Evolutionary conservation across 2,888 invertebrate genomes (phyloP).

Genomic region (Hirtodrosophila alboralis): DNA sequence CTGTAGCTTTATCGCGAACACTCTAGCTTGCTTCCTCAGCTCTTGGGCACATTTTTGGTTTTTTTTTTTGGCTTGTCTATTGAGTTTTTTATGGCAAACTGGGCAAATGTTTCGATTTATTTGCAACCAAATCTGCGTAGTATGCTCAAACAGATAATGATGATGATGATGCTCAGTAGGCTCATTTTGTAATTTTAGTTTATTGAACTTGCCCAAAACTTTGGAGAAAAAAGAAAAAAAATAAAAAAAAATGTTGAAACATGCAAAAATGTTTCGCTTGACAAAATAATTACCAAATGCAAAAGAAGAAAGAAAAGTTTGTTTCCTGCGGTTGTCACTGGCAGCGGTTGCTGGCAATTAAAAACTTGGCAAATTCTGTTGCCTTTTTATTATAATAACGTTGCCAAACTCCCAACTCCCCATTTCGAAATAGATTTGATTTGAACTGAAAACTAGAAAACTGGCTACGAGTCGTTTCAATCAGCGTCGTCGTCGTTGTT

Average conservation of each 20-base stretch:
- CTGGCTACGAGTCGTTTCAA: constrained; percentile 44
- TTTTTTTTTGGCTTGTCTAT: constrained; percentile 48
- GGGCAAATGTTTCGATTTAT: constrained; percentile 68
- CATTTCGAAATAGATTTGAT: constrained; percentile 60
- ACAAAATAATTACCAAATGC: constrained; percentile 55
- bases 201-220: constrained; percentile 36
- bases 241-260: constrained; percentile 19
- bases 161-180: constrained; percentile 3
- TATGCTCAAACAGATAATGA: constrained; percentile 11
- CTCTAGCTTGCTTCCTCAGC: too few species aligned
- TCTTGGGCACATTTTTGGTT: constrained; percentile 35
- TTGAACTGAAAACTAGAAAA: constrained; percentile 22
- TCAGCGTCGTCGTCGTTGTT: constrained; percentile 33
- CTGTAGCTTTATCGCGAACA: constrained; percentile 52
- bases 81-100: constrained; percentile 66
- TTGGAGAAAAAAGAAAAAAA: too few species aligned
- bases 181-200: constrained; percentile 54
- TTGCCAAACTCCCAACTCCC: too few species aligned
- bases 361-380: constrained; percentile 67
- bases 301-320: constrained; percentile 36
- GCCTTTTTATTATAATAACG: constrained; percentile 25
- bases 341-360: constrained; percentile 77
- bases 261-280: constrained; percentile 47
- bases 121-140: constrained; percentile 46
- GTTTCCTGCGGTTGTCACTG: constrained; percentile 66